These are phyloP conservation scores for Pseudoatta argentina DNA, from an alignment of 1,140 invertebrate genomes.

Conservation along the genomic window DNA sequence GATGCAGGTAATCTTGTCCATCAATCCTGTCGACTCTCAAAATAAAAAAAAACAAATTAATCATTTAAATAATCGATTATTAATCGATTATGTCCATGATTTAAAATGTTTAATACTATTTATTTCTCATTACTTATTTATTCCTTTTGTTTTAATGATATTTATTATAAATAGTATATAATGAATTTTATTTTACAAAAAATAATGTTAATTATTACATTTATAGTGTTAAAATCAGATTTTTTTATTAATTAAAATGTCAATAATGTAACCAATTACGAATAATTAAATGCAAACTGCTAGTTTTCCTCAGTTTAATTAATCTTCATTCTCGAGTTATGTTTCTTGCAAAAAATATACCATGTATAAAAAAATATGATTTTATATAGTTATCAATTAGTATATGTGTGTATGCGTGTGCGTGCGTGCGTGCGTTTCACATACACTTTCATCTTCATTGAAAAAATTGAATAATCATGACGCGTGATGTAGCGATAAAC, in stretches of 20 bases:
- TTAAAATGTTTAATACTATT: background rate
- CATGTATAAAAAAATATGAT: background rate
- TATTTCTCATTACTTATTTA: background rate
- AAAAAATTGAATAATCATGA: background rate
- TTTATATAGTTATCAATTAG: background rate
- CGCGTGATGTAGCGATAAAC: background rate
- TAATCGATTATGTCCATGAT: too few relatives aligned
- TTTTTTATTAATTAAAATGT: background rate
- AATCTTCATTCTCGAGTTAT: background rate
- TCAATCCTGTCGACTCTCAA: too few relatives aligned
- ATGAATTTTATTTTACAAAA: background rate
- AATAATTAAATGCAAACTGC: background rate
- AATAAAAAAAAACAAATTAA: too few relatives aligned
- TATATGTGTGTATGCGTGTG: background rate
- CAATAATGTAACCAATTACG: background rate
- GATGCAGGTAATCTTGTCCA: too few relatives aligned
- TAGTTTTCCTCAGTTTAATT: background rate
- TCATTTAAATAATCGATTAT: too few relatives aligned
- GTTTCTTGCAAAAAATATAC: conserved; percentile 1
- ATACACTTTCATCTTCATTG: background rate
- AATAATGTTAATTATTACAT: background rate
- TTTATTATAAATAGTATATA: background rate
- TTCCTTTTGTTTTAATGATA: background rate
- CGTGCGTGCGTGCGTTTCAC: background rate
- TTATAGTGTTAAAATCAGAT: background rate